Conservation (phyloP, 92 coral and sea anemone species). For the Porites rus region DNA sequence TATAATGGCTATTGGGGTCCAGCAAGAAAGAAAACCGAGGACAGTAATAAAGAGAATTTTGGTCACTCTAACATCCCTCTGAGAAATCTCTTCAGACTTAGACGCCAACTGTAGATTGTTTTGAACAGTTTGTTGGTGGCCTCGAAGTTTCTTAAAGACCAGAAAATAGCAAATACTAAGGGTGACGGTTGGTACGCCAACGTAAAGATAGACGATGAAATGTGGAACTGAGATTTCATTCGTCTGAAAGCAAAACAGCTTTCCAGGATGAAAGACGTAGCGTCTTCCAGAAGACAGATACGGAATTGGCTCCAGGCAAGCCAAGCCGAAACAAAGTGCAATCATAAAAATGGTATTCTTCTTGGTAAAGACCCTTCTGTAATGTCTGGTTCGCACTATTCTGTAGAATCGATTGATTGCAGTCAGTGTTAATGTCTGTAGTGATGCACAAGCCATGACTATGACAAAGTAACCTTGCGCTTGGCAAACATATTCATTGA, state of each 20-base stretch:
- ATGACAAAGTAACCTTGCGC: constrained; percentile 76
- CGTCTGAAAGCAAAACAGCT: constrained; percentile 74
- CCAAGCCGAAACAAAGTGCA: constrained; percentile 37
- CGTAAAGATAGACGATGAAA: constrained; percentile 53
- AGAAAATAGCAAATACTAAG: constrained; percentile 59
- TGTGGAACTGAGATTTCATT: constrained; percentile 43
- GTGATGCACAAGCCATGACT: constrained; percentile 63
- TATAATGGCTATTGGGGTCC: constrained; percentile 61
- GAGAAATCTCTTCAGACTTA: not conserved
- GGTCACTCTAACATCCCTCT: constrained; percentile 36
- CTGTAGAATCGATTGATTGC: constrained; percentile 76
- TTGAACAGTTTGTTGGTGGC: constrained; percentile 42
- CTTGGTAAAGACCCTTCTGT: constrained; percentile 56
- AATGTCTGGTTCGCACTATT: constrained; percentile 64
- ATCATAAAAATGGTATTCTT: constrained; percentile 63
- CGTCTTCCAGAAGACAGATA: constrained; percentile 66
- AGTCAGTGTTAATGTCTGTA: constrained; percentile 72
- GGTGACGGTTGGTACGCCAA: constrained; percentile 50
- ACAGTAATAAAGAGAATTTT: constrained; percentile 59
- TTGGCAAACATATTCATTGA: constrained; percentile 64
- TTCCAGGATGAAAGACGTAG: constrained; percentile 78
- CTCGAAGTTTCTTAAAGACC: constrained; percentile 62
- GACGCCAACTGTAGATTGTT: constrained; percentile 17
- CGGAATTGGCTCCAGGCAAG: constrained; percentile 73
- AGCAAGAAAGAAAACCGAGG: constrained; percentile 51